Base-by-base conservation (phyloP, 1,140 invertebrate species). In the Ridgeia piscesae region DNA sequence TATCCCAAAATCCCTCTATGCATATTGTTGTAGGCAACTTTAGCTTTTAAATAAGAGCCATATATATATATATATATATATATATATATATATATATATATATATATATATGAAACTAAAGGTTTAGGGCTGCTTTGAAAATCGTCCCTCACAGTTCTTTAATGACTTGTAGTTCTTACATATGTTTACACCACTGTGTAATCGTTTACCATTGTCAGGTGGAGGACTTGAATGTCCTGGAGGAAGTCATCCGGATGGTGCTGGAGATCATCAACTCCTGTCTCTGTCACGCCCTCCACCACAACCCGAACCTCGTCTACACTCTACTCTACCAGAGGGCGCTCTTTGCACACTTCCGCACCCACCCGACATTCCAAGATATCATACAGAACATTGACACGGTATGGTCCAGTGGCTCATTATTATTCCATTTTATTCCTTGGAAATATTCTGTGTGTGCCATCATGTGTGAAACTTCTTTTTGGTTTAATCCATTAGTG, bases 351-450 rank as follows among this genome's bases (percentile, higher is more conserved):
- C 97, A 97, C 21, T 98, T 99, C 95, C 97, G 97, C 94, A 97
- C 97, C 92, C 98, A 99, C 96, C 97, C 98, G 33, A 97, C 98
- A 92, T 99, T 99, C 96, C 98, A 99, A 95, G 99, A 99, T 95
- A 98, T 99, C 88, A 97, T 99, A 92, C 98, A 99, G 95, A 99
- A 99, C 95, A 98, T 99, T 94, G 98, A 99, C 95, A 98, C 98
- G 95, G 98, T 99, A 95, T 96, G 94, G 94, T 50, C 35, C 17
- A 48, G 27, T 6, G 27, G 58, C 2, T 77, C 11, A 77, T 31
- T 6, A 33, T 34, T 58, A 88, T 34, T 31, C 34, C 35, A 35
- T 92, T 88, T 35, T 0, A 14, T 88, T 92, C 17, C 34, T 92
- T n/a, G 17, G 35, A 4, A 31, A 42, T 77, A 92, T 17, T 17